Percentiles rank a stretch among this genome's conserved stretches.
Evolutionary conservation across 2,888 invertebrate species (phyloP).

Genomic region (Orthonychiurus folsomi): DNA sequence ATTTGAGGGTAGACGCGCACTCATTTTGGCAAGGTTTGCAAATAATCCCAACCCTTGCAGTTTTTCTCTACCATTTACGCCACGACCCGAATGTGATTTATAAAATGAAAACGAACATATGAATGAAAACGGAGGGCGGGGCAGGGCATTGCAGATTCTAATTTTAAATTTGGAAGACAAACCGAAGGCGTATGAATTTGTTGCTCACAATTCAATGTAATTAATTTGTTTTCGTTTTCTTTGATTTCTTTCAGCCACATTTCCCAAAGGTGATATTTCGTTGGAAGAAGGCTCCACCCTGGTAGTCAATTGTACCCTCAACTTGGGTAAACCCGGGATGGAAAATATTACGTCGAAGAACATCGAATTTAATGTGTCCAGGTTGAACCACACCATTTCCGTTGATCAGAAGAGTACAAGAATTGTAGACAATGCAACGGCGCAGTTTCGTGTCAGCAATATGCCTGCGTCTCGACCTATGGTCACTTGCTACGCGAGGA

Average conservation of each 20-base stretch:
- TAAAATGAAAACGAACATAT: not conserved
- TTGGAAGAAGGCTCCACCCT: constrained; percentile 55
- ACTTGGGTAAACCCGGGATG: constrained; percentile 46
- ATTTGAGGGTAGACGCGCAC: not conserved
- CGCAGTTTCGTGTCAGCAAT: constrained; percentile 51
- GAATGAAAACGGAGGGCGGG: not conserved
- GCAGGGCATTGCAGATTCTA: no score
- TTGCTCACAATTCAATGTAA: not conserved
- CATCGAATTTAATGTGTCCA: constrained; percentile 45
- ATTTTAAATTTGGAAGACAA: no score
- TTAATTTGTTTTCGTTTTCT: not conserved
- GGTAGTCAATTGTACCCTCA: constrained; percentile 56
- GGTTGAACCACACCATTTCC: constrained; percentile 21
- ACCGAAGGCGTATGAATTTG: no score
- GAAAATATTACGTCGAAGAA: constrained; percentile 50
- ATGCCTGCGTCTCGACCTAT: constrained; percentile 50
- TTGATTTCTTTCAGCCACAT: constrained; percentile 41
- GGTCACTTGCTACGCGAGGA: constrained; percentile 51
- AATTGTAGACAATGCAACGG: constrained; percentile 56
- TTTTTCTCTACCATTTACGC: not conserved
- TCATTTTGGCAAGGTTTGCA: no score
- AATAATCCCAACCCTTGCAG: not conserved
- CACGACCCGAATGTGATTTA: not conserved
- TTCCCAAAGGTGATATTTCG: constrained; percentile 52
- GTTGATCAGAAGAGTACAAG: constrained; percentile 42